Conservation (phyloP, 2,888 invertebrate species). For the Rhorus exstirpatorius region DNA sequence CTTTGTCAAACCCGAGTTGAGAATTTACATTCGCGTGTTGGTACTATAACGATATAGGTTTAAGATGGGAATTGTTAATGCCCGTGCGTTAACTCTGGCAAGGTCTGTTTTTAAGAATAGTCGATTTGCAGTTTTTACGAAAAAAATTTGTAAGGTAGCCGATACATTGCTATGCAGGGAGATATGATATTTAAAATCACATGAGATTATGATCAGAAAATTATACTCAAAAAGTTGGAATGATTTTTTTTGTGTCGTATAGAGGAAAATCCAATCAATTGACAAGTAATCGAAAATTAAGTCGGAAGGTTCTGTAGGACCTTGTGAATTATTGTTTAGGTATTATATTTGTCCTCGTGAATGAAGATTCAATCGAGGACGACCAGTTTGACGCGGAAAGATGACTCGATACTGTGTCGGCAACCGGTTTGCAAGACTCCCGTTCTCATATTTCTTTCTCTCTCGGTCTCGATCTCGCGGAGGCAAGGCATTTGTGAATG, state of each 20-base stretch:
- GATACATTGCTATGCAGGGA: background rate
- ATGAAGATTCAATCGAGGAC: conserved; percentile 31
- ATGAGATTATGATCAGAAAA: background rate
- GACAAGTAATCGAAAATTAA: conserved; percentile 4
- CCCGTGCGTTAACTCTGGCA: background rate
- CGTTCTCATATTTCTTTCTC: conserved; percentile 33
- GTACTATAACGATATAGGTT: conserved; percentile 10
- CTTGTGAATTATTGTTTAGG: conserved; percentile 7
- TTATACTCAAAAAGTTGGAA: background rate
- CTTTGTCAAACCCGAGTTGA: conserved; percentile 71
- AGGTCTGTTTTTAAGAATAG: background rate
- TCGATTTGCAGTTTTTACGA: conserved; percentile 13
- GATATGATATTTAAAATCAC: background rate
- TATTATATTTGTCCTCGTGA: background rate
- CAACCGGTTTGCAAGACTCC: conserved; percentile 58
- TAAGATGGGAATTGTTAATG: conserved; percentile 70
- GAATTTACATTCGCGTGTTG: conserved; percentile 35
- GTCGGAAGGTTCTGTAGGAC: background rate
- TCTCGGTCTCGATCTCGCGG: conserved; percentile 20
- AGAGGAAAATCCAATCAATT: background rate
- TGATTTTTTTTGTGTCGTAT: background rate
- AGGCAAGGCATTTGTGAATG: conserved; percentile 57
- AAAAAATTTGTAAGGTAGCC: background rate
- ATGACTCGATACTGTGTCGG: conserved; percentile 42
- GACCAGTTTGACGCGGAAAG: conserved; percentile 26